Percentiles rank a stretch among this genome's conserved stretches.
Conservation (phyloP, 1,140 invertebrate species). For the Pteromalus puparum region DNA sequence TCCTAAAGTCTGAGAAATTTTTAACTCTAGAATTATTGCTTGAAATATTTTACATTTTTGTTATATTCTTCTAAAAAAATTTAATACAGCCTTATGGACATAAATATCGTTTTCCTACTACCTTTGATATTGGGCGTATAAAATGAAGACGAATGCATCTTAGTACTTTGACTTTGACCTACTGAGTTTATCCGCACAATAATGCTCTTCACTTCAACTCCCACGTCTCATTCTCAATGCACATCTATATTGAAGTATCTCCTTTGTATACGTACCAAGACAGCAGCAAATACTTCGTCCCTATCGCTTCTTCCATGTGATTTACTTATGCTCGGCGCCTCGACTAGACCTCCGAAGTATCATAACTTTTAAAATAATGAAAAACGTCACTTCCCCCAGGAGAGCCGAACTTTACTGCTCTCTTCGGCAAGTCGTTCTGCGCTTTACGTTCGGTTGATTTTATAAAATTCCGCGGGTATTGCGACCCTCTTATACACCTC, state of each 20-base stretch:
- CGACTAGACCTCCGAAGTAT: background rate
- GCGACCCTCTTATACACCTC: background rate
- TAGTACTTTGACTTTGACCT: no score
- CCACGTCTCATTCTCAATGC: background rate
- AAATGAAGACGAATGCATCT: no score
- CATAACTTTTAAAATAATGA: constrained; percentile 33
- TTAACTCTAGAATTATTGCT: no score
- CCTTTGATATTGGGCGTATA: no score
- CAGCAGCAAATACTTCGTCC: background rate
- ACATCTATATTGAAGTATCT: background rate
- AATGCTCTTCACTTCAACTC: background rate
- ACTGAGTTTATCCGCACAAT: no score
- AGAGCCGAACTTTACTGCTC: constrained; percentile 24
- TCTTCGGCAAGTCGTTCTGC: constrained; percentile 8
- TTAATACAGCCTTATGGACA: no score
- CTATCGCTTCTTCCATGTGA: background rate
- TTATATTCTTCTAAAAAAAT: no score
- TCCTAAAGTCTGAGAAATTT: no score
- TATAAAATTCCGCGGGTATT: constrained; percentile 11
- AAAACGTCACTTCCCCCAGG: constrained; percentile 2
- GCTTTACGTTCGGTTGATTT: constrained; percentile 27
- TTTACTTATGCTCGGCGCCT: background rate
- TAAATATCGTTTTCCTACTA: no score
- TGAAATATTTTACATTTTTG: no score
- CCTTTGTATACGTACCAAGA: background rate